Conservation (phyloP, 1,140 invertebrate species). For the Drosophila nasuta region DNA sequence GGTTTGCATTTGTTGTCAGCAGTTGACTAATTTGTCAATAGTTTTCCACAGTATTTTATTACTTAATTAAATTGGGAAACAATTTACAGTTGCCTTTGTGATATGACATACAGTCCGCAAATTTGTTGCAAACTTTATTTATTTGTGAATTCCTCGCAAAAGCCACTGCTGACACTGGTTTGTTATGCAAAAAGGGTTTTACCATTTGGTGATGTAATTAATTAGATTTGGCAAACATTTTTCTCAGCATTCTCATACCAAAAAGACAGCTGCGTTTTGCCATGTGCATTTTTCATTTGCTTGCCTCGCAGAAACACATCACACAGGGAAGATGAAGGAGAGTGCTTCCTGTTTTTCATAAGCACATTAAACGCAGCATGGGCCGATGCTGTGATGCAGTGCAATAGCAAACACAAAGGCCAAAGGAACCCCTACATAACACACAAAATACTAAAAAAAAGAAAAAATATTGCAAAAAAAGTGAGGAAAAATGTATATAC, state of each 20-base stretch:
- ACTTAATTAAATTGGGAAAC: constrained; percentile 53
- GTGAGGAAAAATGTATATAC: neutral
- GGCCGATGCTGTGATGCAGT: constrained; percentile 38
- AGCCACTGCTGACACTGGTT: constrained; percentile 26
- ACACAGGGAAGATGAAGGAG: constrained; percentile 1
- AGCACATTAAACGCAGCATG: constrained; percentile 55
- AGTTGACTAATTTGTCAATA: constrained; percentile 5
- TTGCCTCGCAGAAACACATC: constrained; percentile 10
- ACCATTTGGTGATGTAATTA: constrained; percentile 59
- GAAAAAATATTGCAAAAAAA: constrained; percentile 11
- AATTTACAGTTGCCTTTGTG: constrained; percentile 16
- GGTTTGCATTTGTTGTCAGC: neutral
- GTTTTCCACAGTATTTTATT: constrained; percentile 38
- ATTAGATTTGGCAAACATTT: constrained; percentile 56
- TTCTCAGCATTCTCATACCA: constrained; percentile 9
- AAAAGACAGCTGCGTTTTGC: constrained; percentile 16
- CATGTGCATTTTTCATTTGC: constrained; percentile 49
- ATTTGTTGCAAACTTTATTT: constrained; percentile 37
- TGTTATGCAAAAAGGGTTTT: constrained; percentile 25
- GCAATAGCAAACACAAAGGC: constrained; percentile 38
- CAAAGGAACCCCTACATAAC: constrained; percentile 26
- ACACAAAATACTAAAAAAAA: constrained; percentile 18
- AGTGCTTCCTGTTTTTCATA: constrained; percentile 55
- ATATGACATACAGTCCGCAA: constrained; percentile 30
- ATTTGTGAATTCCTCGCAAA: constrained; percentile 14